Base-by-base conservation (phyloP, 2,113 vertebrate species). In the Manacus vitellinus region DNA sequence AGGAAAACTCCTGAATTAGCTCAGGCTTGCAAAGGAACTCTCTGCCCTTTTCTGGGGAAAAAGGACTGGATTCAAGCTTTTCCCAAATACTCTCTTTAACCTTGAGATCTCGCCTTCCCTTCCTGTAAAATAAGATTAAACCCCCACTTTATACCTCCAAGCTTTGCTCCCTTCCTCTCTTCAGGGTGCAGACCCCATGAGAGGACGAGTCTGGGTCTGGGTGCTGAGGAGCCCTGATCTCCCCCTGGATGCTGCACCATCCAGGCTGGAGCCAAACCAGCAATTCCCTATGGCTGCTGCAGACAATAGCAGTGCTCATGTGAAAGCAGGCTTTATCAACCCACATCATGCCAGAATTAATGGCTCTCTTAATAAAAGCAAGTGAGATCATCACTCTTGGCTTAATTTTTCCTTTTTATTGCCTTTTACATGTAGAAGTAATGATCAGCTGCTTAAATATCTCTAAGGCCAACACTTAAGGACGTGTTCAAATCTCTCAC, bases 331-430 rank as follows among this genome's bases (percentile, higher is more conserved):
- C 46, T 77, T 84, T 59, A 92, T 84, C 92, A 93, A 59, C 82
- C 75, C 82, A 59, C 47, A 74, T 81, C 92, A 41, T 1, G 1
- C 47, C 72, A 80, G 89, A 86, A 93, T 95, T 95, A 94, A 97
- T 86, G 75, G 35, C 68, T 93, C 55, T 52, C 68, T 91, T 90
- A 84, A 94, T 93, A 93, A 94, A 93, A 94, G 63, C 1, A 8
- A 83, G 82, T 96, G 88, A 96, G 90, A 83, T 93, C 95, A 97
- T 94, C 96, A 81, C 79, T 95, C 94, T 86, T 94, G 78, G 68
- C 82, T 72, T 92, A 93, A 83, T 93, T 93, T 80, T 83, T 80
- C 92, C 89, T 90, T 88, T 96, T 94, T 88, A 95, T 89, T 94
- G 87, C 87, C 65, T 95, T 88, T 93, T 82, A 89, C 84, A 68